Evolutionary conservation across 2,797 vertebrate genomes (phyloP), one percentile per base, ranked within the genome.

Genomic region (Odontamblyopus rebecca): DNA sequence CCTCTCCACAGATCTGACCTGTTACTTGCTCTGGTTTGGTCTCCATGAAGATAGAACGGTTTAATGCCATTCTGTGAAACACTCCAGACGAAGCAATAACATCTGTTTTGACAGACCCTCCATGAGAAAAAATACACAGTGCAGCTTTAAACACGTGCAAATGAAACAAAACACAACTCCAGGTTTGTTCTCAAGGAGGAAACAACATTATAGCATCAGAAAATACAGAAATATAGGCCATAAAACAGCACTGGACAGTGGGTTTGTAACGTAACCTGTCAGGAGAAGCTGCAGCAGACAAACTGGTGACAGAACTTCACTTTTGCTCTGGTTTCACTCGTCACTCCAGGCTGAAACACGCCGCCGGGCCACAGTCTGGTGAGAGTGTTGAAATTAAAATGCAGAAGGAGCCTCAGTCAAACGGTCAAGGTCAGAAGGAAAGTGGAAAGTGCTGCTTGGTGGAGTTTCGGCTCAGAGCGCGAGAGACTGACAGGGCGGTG

Each of bases 391-490:
- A 51, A 82, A 75, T 69, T 71, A 67, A 69, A 67, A 35, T 38
- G 41, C 61, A 67, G 62, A 29, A 35, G 50, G 63, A 35, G 59
- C 62, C 59, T 7, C 0, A 29, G 50, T n/a, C 19, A 76, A 72
- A 62, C 64, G 44, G 60, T 79, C n/a, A 56, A 81, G 79, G 77
- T 83, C 70, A 79, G 32, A n/a, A n/a, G 70, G 15, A 32, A 38
- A 38, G 35, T 38, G 51, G 69, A 60, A 74, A 77, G 63, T 48
- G 23, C 63, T 50, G 44, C 8, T 6, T 41, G 12, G 12, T 48
- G 63, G 50, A 27, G 41, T 65, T 65, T 65, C 41, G 7, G 41
- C 41, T 6, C 44, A 13, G 44, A 66, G 63, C 63, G 29, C 4
- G n/a, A 63, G 19, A 26, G 61, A 63, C 15, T 41, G 61, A 62